A percentile compares a stretch with the other conserved stretches of the same genome.
phyloP scores from a whole-genome alignment of 2,797 vertebrate species.

The Petrocephalus schoutedeni region DNA sequence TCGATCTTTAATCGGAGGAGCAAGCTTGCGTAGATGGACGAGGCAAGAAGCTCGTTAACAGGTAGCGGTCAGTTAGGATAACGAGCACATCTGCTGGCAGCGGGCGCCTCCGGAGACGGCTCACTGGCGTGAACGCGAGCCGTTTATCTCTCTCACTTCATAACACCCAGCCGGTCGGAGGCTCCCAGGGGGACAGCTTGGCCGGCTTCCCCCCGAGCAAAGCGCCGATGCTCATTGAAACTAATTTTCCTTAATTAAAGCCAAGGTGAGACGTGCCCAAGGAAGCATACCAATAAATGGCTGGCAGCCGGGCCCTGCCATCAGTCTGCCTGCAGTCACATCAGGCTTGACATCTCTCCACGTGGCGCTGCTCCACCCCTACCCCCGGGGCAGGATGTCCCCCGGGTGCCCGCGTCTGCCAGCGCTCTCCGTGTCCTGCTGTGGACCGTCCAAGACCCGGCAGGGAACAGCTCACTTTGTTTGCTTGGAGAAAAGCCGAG shows the following conservation, averaged over 20 bases:
- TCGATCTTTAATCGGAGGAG: not conserved
- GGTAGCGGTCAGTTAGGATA: not conserved
- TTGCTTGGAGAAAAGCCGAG: slow-evolving; percentile 32
- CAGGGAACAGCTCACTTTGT: slow-evolving; percentile 26
- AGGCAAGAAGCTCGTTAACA: not conserved
- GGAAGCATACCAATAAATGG: not conserved
- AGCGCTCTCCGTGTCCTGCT: not conserved
- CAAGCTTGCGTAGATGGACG: not conserved
- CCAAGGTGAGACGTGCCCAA: not conserved
- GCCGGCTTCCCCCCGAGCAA: not conserved
- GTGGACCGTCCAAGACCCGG: slow-evolving; percentile 3
- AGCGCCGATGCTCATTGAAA: not conserved
- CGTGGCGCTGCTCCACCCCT: not conserved
- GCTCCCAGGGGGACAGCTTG: not conserved
- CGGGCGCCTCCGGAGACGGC: not conserved
- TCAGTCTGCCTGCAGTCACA: not conserved
- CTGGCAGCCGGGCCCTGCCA: not conserved
- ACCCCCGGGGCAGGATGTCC: slow-evolving; percentile 12
- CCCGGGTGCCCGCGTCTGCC: slow-evolving; percentile 20
- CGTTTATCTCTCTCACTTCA: not conserved
- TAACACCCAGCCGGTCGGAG: not conserved
- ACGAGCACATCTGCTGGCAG: not conserved
- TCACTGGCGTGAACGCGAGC: not conserved
- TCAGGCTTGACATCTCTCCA: not conserved
- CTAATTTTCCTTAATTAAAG: not conserved